Evolutionary conservation across 2,113 vertebrate species (phyloP), one percentile per base, ranked within the genome.

Genomic region (Zosterops lateralis): DNA sequence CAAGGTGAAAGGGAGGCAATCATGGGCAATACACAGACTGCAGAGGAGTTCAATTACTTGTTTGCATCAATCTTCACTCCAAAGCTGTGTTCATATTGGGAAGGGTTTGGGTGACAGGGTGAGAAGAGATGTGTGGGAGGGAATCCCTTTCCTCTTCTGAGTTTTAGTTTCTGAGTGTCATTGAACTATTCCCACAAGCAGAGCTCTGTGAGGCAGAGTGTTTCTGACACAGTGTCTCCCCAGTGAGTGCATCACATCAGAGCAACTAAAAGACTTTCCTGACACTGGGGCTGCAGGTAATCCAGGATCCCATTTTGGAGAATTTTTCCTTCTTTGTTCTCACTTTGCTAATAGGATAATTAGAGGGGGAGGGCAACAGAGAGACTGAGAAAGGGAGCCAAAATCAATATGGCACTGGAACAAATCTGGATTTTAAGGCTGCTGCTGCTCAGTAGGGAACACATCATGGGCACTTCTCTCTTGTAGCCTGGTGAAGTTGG

Each of bases 61-160:
- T 80, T 92, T 90, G 60, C 87, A 89, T 94, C 90, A 77, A 18
- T 88, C 91, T 90, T 91, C 56, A 48, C 75, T 88, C 60, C 62
- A 94, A 71, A 95, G 22, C 82, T 83, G 36, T 76, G 56, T 24
- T 95, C 31, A 2, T 47, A 21, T 34, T 40, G 53, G 84, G 58
- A 74, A 64, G 48, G 64, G 48, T 74, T 90, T 88, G 57, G 64
- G 64, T 0, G 8, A 28, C 78, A 78, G 81, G 57, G 64, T 87
- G 90, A 92, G 95, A 92, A 91, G 70, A 40, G 48, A 34, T 79
- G 62, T 73, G 85, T 94, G 79, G 93, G 93, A 84, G 81, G 87
- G 87, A 95, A 93, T 95, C 68, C 75, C 87, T 82, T 89, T 87
- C 75, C 64, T 91, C 54, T 82, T 50, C 60, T 24, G 84, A 38